Base-by-base conservation (phyloP, 2,888 invertebrate species). In the Chrysopilus asiliformis region DNA sequence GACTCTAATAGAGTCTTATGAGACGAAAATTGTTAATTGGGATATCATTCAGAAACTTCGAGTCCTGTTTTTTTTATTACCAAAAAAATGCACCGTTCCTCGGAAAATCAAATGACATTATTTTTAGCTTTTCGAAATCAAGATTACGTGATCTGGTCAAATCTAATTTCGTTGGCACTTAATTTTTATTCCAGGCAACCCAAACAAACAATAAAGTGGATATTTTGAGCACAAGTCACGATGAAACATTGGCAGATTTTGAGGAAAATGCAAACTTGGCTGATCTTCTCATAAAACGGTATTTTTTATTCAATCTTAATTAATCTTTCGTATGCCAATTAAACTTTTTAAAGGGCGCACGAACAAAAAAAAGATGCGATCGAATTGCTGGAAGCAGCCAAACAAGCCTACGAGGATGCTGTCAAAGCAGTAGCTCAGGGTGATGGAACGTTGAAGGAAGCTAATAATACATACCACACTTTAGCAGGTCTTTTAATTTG, bases 361-460 rank as follows among this genome's bases (percentile, higher is more conserved):
- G 66, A 68, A 32, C 79, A 84, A 47, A 89, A 91, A 55, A 75
- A 79, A 51, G 73, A 76, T 37, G 74, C 87, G 2, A 82, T 85
- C 49, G 80, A 82, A 43, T 68, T 91, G 8, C 58, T 91, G 38
- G 77, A 79, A 1, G 81, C 83, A 42, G 76, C 89, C 6, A 82
- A 86, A 51, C 74, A 73, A 15, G 75, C 80, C 1, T 74, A 78
- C 35, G 77, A 71, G 4, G 77, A 75, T 50, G 93, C 93, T 0
- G 74, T 75, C 39, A 76, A 81, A 34, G 93, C 94, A 3, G 84
- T 93, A 0, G 72, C 78, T 38, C 72, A 81, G 34, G 91, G 91
- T 3, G 86, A 93, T 50, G 74, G 75, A 47, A 86, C 83, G 0
- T 65, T 87, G 6, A 70, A 73, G 43, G 82, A 85, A 53, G 90